Evolutionary conservation across 2,113 vertebrate genomes (phyloP).

Genomic region (Larimichthys crocea): DNA sequence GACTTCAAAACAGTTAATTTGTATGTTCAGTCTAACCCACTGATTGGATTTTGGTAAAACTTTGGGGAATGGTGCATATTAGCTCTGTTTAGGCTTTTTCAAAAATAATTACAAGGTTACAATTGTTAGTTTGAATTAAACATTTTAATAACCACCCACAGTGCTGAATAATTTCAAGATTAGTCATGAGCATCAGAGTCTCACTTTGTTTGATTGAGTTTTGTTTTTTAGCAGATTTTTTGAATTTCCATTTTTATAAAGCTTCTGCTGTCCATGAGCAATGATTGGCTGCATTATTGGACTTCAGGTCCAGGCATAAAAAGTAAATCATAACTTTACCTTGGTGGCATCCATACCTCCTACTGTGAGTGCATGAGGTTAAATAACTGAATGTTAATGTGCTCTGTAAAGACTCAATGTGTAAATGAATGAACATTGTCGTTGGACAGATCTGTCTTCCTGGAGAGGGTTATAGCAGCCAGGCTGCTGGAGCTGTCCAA

Average conservation of each 20-base stretch:
- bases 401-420: not conserved
- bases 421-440: conserved; percentile 7
- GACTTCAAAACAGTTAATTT: not conserved
- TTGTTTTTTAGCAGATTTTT: no score
- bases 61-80: conserved; percentile 14
- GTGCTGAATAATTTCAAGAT: conserved; percentile 25
- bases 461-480: conserved; percentile 87
- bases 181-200: not conserved
- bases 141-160: conserved; percentile 21
- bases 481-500: conserved; percentile 88
- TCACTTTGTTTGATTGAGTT: not conserved
- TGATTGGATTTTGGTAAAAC: conserved; percentile 34
- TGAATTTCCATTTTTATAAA: not conserved
- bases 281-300: not conserved
- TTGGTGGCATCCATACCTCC: not conserved
- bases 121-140: conserved; percentile 18
- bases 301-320: not conserved
- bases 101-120: conserved; percentile 19
- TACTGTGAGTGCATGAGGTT: not conserved
- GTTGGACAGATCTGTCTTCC: conserved; percentile 86
- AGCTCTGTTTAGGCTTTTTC: conserved; percentile 13
- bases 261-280: not conserved
- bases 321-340: not conserved
- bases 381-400: not conserved
- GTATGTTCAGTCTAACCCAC: conserved; percentile 12